Conservation (phyloP, 2,113 vertebrate species). For the Odobenus rosmarus region DNA sequence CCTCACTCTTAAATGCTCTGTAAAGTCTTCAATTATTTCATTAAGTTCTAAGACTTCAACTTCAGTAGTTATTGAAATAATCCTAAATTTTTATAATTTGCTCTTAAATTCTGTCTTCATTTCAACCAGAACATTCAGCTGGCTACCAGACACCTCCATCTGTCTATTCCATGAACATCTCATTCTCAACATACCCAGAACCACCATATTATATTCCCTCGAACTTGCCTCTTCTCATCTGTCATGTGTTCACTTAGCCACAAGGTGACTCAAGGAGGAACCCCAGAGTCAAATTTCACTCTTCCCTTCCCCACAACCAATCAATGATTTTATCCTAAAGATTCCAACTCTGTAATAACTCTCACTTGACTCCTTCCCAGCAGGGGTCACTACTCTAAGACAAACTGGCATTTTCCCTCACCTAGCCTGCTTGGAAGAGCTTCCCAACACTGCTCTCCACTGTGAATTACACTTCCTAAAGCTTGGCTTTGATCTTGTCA, state of each 20-base stretch:
- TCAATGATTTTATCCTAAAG: background rate
- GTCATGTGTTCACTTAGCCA: background rate
- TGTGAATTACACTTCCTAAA: background rate
- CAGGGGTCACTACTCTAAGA: background rate
- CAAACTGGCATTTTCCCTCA: background rate
- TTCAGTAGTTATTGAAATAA: background rate
- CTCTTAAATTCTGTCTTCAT: background rate
- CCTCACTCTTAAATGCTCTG: background rate
- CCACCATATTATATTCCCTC: background rate
- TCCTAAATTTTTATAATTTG: background rate
- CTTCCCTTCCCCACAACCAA: background rate
- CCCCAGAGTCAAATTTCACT: background rate
- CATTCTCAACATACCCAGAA: background rate
- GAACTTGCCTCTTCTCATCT: background rate
- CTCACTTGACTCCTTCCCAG: background rate
- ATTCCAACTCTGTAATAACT: no score
- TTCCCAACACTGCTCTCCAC: background rate
- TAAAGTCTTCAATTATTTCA: background rate
- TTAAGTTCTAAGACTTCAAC: background rate
- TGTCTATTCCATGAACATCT: background rate
- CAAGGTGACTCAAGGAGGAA: background rate
- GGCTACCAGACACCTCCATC: background rate
- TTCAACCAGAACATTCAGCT: background rate
- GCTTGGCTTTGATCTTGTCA: background rate
- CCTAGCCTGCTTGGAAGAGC: background rate